Evolutionary conservation across 2,113 vertebrate species (phyloP).

Genomic region (Coturnix japonica): DNA sequence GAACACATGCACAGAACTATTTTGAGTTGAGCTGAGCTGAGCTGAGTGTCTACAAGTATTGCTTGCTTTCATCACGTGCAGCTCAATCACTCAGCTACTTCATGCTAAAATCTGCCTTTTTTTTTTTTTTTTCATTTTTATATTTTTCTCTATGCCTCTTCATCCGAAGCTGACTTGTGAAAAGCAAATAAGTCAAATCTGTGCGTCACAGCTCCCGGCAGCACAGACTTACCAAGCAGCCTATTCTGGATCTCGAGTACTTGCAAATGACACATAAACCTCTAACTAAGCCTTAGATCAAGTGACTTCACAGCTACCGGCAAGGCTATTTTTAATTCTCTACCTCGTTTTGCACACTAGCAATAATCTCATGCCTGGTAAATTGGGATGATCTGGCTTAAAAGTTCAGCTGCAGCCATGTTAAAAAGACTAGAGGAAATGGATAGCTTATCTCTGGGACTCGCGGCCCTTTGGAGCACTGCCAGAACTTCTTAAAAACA

Average conservation of each 20-base stretch:
- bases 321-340: conserved; percentile 26
- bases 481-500: conserved; percentile 51
- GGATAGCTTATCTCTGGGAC: conserved; percentile 73
- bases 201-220: neutral
- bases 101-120: neutral
- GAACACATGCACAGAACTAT: neutral
- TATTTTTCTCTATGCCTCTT: neutral
- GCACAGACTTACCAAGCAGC: neutral
- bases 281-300: conserved; percentile 26
- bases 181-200: neutral
- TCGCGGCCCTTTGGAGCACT: conserved; percentile 52
- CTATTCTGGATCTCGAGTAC: neutral
- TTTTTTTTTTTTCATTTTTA: neutral
- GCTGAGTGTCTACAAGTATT: neutral
- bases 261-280: conserved; percentile 14
- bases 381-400: conserved; percentile 82
- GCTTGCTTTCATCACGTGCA: neutral
- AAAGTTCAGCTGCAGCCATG: conserved; percentile 70
- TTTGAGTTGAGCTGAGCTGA: neutral
- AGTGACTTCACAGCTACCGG: neutral
- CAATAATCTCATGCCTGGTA: conserved; percentile 51
- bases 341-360: conserved; percentile 32
- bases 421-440: conserved; percentile 76
- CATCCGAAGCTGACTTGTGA: neutral
- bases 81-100: neutral